A percentile compares a stretch with the other conserved stretches of the same genome.
Conservation (phyloP, 2,113 vertebrate genomes). For the Lophius piscatorius region DNA sequence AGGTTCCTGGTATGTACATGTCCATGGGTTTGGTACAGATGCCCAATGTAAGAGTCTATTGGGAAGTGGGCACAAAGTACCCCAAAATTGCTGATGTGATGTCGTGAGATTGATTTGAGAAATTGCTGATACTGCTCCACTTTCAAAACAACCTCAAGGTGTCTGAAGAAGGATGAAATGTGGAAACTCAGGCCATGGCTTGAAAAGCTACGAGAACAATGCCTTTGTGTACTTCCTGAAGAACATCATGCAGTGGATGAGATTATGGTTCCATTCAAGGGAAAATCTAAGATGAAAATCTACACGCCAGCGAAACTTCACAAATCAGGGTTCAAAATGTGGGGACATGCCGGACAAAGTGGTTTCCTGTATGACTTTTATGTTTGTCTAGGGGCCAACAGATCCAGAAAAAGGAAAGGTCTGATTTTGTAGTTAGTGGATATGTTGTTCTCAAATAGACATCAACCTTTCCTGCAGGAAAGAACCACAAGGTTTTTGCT, state of each 20-base stretch:
- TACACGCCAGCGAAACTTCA: background rate
- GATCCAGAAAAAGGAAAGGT: background rate
- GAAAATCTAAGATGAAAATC: background rate
- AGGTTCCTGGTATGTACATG: constrained; percentile 26
- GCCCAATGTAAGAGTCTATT: constrained; percentile 10
- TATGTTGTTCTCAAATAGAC: constrained; percentile 22
- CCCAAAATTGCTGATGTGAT: background rate
- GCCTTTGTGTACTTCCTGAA: background rate
- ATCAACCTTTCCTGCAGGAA: constrained; percentile 9
- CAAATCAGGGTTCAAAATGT: background rate
- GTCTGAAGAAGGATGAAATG: no score
- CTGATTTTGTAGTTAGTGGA: constrained; percentile 6
- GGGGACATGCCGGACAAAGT: no score
- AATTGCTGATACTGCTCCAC: background rate
- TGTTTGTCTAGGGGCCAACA: constrained; percentile 9
- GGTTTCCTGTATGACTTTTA: no score
- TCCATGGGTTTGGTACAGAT: constrained; percentile 38
- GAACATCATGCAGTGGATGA: background rate
- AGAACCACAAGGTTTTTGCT: no score
- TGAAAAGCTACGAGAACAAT: background rate
- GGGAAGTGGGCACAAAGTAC: constrained; percentile 24
- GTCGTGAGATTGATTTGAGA: background rate
- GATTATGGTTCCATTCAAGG: background rate
- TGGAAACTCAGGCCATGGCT: no score
- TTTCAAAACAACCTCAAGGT: no score